Base-by-base conservation (phyloP, 2,113 vertebrate species). In the Aix galericulata region DNA sequence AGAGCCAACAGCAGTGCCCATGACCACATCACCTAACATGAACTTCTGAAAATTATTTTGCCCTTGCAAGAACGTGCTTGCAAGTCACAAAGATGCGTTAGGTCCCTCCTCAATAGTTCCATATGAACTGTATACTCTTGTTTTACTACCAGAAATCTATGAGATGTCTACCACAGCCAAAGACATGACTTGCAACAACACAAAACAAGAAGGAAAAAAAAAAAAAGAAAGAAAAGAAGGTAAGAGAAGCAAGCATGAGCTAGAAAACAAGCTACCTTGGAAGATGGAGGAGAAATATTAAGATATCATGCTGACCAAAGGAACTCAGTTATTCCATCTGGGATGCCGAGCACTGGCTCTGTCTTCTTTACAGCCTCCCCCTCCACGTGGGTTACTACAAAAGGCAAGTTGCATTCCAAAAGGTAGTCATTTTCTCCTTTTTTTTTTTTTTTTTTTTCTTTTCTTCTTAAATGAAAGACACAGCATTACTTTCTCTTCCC, bases 11-110 rank as follows among this genome's bases (percentile, higher is more conserved):
- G 74, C 5, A 4, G 58, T 93, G 71, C 53, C 85, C 82, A 60
- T 81, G 76, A 56, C 52, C 60, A 73, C 40, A 76, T 2, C 20
- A 31, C 36, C 77, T 75, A 74, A 81, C 83, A 94, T 89, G 79
- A 92, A 42, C 31, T 85, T 62, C 75, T 80, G 71, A 95, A 95
- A 94, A 89, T 74, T 82, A 92, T 92, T 94, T 79, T 86, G 50
- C 50, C 13, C 23, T 52, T 52, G 72, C 38, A 81, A 93, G 40
- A 90, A 84, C 25, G 60, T 27, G 63, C n/a, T 55, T 87, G 82
- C 2, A 8, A 73, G 59, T 68, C 72, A 87, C 21, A 32, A 62
- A 89, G 86, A 94, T 36, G 40, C 75, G 78, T 67, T 52, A 87
- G 36, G 40, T 72, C 67, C 78, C 48, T 91, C 68, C 66, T 84